Evolutionary conservation across 2,113 vertebrate genomes (phyloP).

Genomic region (Atrichornis clamosus): DNA sequence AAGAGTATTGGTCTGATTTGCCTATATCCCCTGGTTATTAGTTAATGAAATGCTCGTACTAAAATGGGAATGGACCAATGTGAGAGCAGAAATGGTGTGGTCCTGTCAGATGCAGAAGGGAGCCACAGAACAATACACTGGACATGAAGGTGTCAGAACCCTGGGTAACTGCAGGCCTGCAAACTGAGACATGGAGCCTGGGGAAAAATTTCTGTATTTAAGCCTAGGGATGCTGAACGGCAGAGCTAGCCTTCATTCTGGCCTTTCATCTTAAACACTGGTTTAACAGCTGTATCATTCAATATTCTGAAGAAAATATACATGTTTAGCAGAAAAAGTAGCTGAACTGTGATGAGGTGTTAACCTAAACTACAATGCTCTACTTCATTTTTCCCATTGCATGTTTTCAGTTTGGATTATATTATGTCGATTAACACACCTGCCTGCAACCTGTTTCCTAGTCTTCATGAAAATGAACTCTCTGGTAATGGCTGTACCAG

Average conservation of each 20-base stretch:
- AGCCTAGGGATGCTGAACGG: not conserved
- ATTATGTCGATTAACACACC: not conserved
- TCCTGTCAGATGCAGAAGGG: not conserved
- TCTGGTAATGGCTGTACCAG: not conserved
- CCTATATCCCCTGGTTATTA: not conserved
- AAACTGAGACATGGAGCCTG: not conserved
- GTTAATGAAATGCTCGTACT: not conserved
- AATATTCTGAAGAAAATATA: not conserved
- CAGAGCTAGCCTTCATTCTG: not conserved
- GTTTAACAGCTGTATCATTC: not conserved
- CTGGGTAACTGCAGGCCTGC: not conserved
- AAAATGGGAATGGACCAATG: not conserved
- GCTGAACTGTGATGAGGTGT: not conserved
- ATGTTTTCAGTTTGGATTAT: not conserved
- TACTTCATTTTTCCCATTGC: not conserved
- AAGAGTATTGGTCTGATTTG: not conserved
- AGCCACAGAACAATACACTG: not conserved
- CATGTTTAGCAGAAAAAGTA: not conserved
- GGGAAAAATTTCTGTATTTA: not conserved
- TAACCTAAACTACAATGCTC: not conserved
- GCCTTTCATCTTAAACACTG: not conserved
- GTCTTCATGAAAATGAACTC: not conserved
- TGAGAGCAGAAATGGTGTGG: not conserved
- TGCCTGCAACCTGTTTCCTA: not conserved
- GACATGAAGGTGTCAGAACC: not conserved